Evolutionary conservation across 2,888 invertebrate genomes (phyloP).

Genomic region (Gastracanthus pulcherrimus): DNA sequence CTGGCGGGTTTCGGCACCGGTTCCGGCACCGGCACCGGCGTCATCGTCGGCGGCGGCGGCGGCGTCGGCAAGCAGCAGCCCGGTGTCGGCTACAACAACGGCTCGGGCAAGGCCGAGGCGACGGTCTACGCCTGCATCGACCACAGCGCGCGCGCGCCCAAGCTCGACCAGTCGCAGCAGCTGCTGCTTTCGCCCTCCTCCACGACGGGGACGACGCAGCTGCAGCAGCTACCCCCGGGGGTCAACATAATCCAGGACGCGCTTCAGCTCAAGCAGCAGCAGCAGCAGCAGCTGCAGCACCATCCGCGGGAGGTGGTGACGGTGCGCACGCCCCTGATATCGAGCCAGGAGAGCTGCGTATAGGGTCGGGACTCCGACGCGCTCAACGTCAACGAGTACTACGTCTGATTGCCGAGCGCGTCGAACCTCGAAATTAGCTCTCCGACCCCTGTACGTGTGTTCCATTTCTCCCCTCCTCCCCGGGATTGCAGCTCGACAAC

Average conservation of each 20-base stretch:
- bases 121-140: constrained; percentile 84
- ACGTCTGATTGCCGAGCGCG: constrained; percentile 73
- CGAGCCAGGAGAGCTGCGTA: constrained; percentile 76
- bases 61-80: constrained; percentile 82
- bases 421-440: constrained; percentile 58
- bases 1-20: constrained; percentile 75
- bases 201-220: constrained; percentile 59
- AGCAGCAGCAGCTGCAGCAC: constrained; percentile 64
- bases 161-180: constrained; percentile 60
- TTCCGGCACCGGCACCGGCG: constrained; percentile 77
- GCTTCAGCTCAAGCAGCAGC: constrained; percentile 38
- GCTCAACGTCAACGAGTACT: constrained; percentile 76
- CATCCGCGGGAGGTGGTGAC: constrained; percentile 75
- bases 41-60: constrained; percentile 76
- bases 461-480: neutral
- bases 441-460: neutral
- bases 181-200: constrained; percentile 55
- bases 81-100: constrained; percentile 87
- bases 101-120: constrained; percentile 74
- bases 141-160: constrained; percentile 80
- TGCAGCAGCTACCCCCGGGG: constrained; percentile 59
- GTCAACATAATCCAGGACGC: constrained; percentile 59
- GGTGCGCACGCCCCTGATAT: constrained; percentile 75
- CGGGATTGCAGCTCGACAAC: neutral
- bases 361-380: constrained; percentile 76